Conservation (phyloP, 1,140 invertebrate genomes). For the Pteromalus puparum region DNA sequence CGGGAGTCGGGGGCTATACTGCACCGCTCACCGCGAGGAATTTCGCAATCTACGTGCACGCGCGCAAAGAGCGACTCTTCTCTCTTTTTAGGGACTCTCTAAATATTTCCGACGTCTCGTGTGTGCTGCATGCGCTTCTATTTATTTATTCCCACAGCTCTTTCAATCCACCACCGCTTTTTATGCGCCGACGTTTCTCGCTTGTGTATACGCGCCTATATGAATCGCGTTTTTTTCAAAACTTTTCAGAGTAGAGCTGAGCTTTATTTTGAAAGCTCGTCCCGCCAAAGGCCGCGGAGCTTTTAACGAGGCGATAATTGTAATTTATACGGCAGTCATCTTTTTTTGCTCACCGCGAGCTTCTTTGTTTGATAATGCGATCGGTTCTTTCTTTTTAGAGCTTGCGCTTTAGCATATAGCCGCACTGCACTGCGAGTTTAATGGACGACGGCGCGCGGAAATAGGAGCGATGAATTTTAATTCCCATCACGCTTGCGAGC, state of each 20-base stretch:
- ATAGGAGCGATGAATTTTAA: background rate
- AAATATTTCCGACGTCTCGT: slow-evolving; percentile 44
- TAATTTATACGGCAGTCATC: background rate
- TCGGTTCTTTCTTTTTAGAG: background rate
- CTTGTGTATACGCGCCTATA: background rate
- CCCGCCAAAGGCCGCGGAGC: background rate
- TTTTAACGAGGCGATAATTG: background rate
- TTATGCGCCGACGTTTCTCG: background rate
- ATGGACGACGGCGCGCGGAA: background rate
- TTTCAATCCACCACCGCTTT: background rate
- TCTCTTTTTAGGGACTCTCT: slow-evolving; percentile 4
- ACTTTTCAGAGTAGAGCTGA: background rate
- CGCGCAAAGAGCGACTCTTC: background rate
- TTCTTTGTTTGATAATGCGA: background rate
- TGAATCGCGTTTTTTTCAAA: background rate
- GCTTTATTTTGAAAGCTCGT: too few relatives aligned
- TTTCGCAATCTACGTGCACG: slow-evolving; percentile 33
- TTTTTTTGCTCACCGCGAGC: background rate
- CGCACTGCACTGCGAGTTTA: background rate
- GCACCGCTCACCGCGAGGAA: slow-evolving; percentile 17
- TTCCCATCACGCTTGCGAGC: background rate
- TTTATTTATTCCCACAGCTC: slow-evolving; percentile 39
- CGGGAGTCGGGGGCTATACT: background rate
- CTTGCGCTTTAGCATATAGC: background rate
- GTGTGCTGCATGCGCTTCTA: slow-evolving; percentile 1